Percentiles rank a stretch among this genome's conserved stretches.
Conservation (phyloP, 2,113 vertebrate genomes). For the Corydoras maculifer region DNA sequence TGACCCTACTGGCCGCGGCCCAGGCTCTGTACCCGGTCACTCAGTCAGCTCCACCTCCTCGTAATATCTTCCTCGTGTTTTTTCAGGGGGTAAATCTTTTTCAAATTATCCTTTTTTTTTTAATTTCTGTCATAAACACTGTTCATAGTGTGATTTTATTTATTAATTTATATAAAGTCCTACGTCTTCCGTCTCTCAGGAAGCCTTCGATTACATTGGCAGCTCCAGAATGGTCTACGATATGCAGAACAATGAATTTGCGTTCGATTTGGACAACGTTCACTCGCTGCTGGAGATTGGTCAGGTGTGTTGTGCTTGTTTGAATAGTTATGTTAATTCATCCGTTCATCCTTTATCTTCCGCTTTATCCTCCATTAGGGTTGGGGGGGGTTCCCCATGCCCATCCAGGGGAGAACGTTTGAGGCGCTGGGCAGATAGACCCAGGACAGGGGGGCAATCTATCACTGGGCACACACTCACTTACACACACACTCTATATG, state of each 20-base stretch:
- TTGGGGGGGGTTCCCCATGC: too few relatives aligned
- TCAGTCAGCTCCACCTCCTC: slow-evolving; percentile 47
- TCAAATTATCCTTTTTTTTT: background rate
- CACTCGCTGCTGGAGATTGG: slow-evolving; percentile 68
- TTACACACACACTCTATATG: too few relatives aligned
- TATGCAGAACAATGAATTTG: slow-evolving; percentile 59
- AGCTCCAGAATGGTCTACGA: slow-evolving; percentile 84
- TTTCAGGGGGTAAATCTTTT: slow-evolving; percentile 82
- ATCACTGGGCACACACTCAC: too few relatives aligned
- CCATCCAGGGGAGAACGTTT: too few relatives aligned
- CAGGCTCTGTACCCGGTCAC: slow-evolving; percentile 71
- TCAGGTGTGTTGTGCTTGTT: slow-evolving; percentile 53
- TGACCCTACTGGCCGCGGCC: slow-evolving; percentile 79
- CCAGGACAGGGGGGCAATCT: too few relatives aligned
- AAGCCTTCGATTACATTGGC: slow-evolving; percentile 95
- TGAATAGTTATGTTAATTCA: too few relatives aligned
- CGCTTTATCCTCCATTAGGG: too few relatives aligned
- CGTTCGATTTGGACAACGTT: slow-evolving; percentile 64
- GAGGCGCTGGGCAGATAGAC: too few relatives aligned
- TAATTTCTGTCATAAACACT: background rate
- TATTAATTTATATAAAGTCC: background rate
- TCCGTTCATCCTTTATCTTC: too few relatives aligned
- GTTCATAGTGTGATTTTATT: background rate
- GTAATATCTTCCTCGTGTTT: slow-evolving; percentile 83
- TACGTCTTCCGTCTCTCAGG: slow-evolving; percentile 57